Conservation (phyloP, 1,140 invertebrate species). For the Sarcophaga peregrina region DNA sequence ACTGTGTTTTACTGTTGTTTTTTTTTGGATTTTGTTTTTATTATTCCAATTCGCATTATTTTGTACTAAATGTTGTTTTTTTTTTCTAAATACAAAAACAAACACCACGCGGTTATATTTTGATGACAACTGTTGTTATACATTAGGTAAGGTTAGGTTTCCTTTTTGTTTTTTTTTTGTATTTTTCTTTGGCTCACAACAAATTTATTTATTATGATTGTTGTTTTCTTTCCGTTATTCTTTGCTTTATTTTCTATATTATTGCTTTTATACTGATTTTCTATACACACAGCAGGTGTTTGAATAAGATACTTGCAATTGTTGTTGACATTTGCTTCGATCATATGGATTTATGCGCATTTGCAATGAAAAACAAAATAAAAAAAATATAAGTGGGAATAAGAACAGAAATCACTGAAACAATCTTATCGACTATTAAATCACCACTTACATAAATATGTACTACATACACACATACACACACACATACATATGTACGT, state of each 20-base stretch:
- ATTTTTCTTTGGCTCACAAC: background rate
- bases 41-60: no score
- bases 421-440: no score
- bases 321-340: no score
- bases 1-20: background rate
- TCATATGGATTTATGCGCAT: no score
- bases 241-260: background rate
- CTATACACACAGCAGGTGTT: no score
- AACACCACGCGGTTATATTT: background rate
- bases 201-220: background rate
- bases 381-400: no score
- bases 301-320: no score
- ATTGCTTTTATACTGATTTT: background rate
- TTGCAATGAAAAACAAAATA: no score
- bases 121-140: conserved; percentile 17
- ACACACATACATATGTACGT: no score
- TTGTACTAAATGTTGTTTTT: background rate
- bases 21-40: background rate
- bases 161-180: background rate
- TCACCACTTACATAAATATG: no score
- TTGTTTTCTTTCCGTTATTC: background rate
- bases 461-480: no score
- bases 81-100: background rate
- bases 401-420: no score
- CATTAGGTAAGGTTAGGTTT: conserved; percentile 40